phyloP scores from a whole-genome alignment of 2,113 vertebrate genomes.

The Silurus glanis region DNA sequence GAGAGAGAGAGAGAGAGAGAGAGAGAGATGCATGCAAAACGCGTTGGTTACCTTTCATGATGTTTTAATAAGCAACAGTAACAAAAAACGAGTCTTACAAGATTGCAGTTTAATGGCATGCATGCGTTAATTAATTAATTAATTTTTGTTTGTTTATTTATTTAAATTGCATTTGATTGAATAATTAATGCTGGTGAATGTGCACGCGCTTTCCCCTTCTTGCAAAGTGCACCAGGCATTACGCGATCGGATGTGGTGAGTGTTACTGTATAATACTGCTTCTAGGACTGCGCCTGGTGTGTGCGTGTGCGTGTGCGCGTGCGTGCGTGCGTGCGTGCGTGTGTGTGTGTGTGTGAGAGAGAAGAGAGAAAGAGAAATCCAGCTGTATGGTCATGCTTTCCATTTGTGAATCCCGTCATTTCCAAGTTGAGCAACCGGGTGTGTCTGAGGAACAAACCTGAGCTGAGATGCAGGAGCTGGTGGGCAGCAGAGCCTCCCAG shows the following conservation, averaged over 20 bases:
- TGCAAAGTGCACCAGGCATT: neutral
- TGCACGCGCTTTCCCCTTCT: neutral
- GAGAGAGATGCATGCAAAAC: no score
- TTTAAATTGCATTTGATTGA: neutral
- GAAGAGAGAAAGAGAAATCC: neutral
- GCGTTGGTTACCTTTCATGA: neutral
- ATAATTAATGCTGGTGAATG: neutral
- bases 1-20: neutral
- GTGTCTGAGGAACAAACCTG: slow-evolving; percentile 21
- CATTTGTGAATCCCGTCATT: neutral
- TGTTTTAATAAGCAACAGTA: neutral
- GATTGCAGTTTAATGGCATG: neutral
- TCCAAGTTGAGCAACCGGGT: slow-evolving; percentile 18
- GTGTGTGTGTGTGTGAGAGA: no score
- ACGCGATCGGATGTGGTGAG: neutral
- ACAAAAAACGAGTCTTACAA: neutral
- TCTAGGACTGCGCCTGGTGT: neutral
- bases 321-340: neutral
- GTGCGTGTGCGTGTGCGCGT: neutral
- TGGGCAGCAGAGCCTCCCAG: slow-evolving; percentile 44
- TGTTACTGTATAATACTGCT: neutral
- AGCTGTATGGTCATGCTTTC: neutral
- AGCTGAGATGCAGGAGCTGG: neutral
- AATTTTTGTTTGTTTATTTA: no score
- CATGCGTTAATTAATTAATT: no score